Base-by-base conservation (phyloP, 2,113 vertebrate genomes). In the Ctenomys sociabilis region DNA sequence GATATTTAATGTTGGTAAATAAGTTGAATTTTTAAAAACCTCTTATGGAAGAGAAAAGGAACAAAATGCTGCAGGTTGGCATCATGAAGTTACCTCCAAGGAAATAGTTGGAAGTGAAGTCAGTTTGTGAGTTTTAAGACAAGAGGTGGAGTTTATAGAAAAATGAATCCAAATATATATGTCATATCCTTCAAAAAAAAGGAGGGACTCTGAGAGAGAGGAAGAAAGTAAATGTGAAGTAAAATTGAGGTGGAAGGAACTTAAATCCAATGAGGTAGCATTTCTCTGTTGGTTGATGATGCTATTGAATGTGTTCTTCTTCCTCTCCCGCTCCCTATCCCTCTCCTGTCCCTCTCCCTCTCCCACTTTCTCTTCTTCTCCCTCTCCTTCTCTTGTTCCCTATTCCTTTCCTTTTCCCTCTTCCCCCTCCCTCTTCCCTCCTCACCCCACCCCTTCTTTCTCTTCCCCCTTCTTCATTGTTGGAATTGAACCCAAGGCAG, bases 1-100 rank as follows among this genome's bases (percentile, higher is more conserved):
- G n/a, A 59, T 63, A 40, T 89, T 82, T 87, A 84, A 88, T 95
- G 7, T 68, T 94, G 80, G 12, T 57, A 85, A 10, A 57, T 90
- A 45, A 73, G 43, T 94, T 28, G 66, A 63, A 1, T 61, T 68
- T 88, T 64, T 54, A 37, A 84, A 82, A 68, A 30, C 63, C 8
- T 49, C 49, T 87, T 75, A 75, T 24, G 21, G 12, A 22, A 32
- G 45, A 12, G 3, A 28, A 13, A 14, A 82, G 13, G 61, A 35
- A 26, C n/a, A 59, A 85, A 88, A 73, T 40, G 93, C 24, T 81
- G 63, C 26, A 52, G 35, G 59, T 49, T 63, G 70, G 4, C 14
- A 57, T 30, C 75, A 37, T 92, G 63, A 66, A 72, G 7, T 90
- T 85, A 75, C 16, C 24, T n/a, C 9, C 14, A 78, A 40, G 78